A percentile compares a stretch with the other conserved stretches of the same genome.
phyloP scores from a whole-genome alignment of 1,140 invertebrate genomes.

The Drosophila lowei region DNA sequence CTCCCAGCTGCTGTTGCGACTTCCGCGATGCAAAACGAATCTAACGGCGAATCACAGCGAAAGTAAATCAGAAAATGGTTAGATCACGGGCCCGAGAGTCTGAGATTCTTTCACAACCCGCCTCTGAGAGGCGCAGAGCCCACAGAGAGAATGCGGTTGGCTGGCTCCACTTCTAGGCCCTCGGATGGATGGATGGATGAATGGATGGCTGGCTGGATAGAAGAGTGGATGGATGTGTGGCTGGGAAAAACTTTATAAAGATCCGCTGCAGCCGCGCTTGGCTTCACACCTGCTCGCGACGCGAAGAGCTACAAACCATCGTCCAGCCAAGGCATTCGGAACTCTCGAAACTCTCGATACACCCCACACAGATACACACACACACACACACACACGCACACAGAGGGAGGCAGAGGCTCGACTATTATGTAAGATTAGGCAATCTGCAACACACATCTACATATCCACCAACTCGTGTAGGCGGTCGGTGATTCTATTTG shows the following conservation, averaged over 20 bases:
- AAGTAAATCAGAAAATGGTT: constrained; percentile 67
- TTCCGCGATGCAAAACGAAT: constrained; percentile 47
- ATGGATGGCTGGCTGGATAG: too few relatives aligned
- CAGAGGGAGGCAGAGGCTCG: constrained; percentile 38
- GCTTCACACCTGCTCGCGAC: constrained; percentile 73
- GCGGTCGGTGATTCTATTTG: constrained; percentile 68
- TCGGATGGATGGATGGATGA: constrained; percentile 22
- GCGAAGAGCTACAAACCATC: constrained; percentile 55
- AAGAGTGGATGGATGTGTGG: constrained; percentile 23
- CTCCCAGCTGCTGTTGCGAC: constrained; percentile 11
- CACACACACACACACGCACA: constrained; percentile 18
- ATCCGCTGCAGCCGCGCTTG: constrained; percentile 67
- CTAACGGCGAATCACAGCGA: constrained; percentile 61
- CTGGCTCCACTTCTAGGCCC: constrained; percentile 32
- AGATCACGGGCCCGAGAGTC: constrained; percentile 29
- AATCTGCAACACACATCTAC: constrained; percentile 44
- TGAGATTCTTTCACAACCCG: constrained; percentile 48
- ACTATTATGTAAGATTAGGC: constrained; percentile 77
- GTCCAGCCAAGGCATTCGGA: constrained; percentile 26
- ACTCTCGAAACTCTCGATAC: constrained; percentile 28
- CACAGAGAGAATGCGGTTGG: constrained; percentile 37
- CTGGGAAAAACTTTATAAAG: constrained; percentile 72
- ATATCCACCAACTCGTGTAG: constrained; percentile 27
- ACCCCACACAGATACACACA: constrained; percentile 16
- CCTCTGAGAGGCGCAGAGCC: constrained; percentile 21